Evolutionary conservation across 2,113 vertebrate species (phyloP).

Genomic region (Varanus komodoensis): DNA sequence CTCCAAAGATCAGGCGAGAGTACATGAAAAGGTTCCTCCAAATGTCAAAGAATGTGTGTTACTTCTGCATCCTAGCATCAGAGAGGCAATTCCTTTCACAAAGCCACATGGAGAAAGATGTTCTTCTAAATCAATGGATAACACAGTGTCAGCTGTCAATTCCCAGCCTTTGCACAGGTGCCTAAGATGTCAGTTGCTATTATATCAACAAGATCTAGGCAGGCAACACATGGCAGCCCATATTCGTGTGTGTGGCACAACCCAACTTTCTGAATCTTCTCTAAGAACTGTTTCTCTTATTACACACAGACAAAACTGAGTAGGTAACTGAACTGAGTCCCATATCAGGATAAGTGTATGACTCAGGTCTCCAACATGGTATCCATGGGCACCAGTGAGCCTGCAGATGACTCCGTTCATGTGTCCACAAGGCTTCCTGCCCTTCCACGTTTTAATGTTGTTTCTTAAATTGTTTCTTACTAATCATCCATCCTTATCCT

Average conservation of each 20-base stretch:
- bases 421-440: too few relatives aligned
- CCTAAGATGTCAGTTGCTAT: conserved; percentile 1
- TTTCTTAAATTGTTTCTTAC: too few relatives aligned
- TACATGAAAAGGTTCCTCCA: conserved; percentile 20
- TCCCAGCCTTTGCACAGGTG: conserved; percentile 14
- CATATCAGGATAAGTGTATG: not conserved
- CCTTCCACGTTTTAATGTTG: too few relatives aligned
- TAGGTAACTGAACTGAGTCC: not conserved
- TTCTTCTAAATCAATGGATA: conserved; percentile 18
- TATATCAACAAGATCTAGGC: not conserved
- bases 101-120: not conserved
- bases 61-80: conserved; percentile 15
- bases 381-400: too few relatives aligned
- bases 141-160: not conserved
- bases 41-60: not conserved
- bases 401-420: too few relatives aligned
- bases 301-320: not conserved
- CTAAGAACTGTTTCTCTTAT: not conserved
- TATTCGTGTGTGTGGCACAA: not conserved
- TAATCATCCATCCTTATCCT: too few relatives aligned
- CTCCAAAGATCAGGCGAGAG: not conserved
- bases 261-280: not conserved
- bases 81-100: conserved; percentile 11
- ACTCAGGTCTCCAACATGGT: too few relatives aligned
- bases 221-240: not conserved